Evolutionary conservation across 2,888 invertebrate genomes (phyloP), one percentile per base, ranked within the genome.

Genomic region (Heliconius sara): DNA sequence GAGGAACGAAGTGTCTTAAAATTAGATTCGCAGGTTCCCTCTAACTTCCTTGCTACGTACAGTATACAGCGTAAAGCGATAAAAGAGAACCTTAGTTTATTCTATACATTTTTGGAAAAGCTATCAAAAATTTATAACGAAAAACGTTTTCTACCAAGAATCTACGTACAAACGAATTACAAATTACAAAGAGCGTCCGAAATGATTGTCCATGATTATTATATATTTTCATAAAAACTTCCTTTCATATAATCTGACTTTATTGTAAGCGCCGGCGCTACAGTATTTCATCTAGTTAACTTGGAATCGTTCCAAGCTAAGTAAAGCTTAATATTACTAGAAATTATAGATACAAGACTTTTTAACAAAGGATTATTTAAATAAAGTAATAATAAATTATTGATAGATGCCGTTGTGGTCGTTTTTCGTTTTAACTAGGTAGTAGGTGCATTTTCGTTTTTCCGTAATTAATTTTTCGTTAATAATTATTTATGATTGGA

Each of bases 241-340:
- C 76, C 76, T 76, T 78, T 80, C 66, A 78, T 76, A 81, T 81
- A 81, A 80, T 81, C 81, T 76, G 78, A 73, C 73, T 80, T 81
- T 80, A 81, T 80, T 80, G 80, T 81, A 78, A 78, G 79, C 77
- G 78, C 72, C 52, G 77, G 78, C 81, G 76, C 76, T 68, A 66
- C 80, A 71, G 75, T 79, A 82, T 77, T 82, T 77, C 77, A 82
- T 79, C 77, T 79, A 78, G 78, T 82, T 79, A 77, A 77, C 73
- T 79, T 82, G 83, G 83, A 81, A 60, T n/a, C 60, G 65, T 47
- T 82, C 82, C 83, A 83, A 81, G 78, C 67, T 43, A 70, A 43
- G 68, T 68, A 76, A 80, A 77, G 79, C 79, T 82, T 82, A 77
- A 83, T 82, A 82, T 83, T 77, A 81, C 83, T 82, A 81, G 75